Percentiles rank a stretch among this genome's conserved stretches.
These are phyloP conservation scores for Bacillus rossius DNA, from an alignment of 1,140 invertebrate species.

Conservation along the genomic window DNA sequence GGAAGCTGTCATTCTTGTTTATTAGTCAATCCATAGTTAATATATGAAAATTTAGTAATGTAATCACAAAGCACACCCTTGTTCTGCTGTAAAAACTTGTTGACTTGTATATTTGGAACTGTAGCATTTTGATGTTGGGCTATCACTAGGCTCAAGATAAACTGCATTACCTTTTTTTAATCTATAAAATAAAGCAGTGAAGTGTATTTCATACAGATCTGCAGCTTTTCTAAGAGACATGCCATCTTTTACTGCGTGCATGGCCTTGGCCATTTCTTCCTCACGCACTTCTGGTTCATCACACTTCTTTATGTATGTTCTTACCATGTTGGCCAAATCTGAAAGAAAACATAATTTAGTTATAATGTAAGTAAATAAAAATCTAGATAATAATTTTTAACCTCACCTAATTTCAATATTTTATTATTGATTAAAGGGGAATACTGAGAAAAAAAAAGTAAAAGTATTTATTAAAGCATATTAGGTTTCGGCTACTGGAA, in stretches of 20 bases:
- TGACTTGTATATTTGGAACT: background rate
- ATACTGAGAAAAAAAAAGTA: too few relatives aligned
- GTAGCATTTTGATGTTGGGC: background rate
- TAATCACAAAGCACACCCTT: background rate
- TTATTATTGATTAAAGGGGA: too few relatives aligned
- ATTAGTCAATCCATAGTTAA: background rate
- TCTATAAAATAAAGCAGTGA: background rate
- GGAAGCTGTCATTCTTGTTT: background rate
- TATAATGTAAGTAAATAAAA: too few relatives aligned
- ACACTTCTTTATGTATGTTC: background rate
- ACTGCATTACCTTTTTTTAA: background rate
- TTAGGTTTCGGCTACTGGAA: too few relatives aligned
- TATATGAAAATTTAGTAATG: background rate
- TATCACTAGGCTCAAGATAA: background rate
- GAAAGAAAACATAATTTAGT: too few relatives aligned
- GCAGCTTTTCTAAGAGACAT: too few relatives aligned
- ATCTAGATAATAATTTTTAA: too few relatives aligned
- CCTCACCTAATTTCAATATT: too few relatives aligned
- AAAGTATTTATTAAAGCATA: too few relatives aligned
- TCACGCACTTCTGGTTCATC: background rate
- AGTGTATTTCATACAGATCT: background rate
- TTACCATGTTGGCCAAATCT: too few relatives aligned
- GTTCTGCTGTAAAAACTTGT: background rate
- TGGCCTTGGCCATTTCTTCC: background rate
- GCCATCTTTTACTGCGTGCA: too few relatives aligned